Percentiles rank a stretch among this genome's conserved stretches.
Conservation (phyloP, 2,888 invertebrate genomes). For the Hypomecis punctinalis region DNA sequence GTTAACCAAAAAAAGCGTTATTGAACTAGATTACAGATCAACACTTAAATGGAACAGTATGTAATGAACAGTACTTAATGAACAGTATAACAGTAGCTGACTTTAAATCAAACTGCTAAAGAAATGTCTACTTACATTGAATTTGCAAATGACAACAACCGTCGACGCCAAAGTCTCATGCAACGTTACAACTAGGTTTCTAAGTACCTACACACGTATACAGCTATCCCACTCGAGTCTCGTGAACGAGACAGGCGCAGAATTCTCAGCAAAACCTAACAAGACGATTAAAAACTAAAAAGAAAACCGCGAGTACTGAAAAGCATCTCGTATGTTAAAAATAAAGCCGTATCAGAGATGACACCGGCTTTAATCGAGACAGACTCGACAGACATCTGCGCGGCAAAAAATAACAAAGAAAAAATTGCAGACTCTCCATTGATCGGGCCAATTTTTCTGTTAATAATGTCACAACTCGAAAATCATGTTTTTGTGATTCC, state of each 20-base stretch:
- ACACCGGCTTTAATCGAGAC: constrained; percentile 74
- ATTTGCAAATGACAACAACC: constrained; percentile 2
- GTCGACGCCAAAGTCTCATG: neutral
- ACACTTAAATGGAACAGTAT: too few relatives aligned
- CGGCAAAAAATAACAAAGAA: constrained; percentile 71
- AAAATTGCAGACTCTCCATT: constrained; percentile 64
- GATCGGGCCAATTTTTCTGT: constrained; percentile 75
- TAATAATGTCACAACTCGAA: constrained; percentile 77
- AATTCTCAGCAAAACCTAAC: constrained; percentile 41
- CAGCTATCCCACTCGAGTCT: too few relatives aligned
- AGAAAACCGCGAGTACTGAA: constrained; percentile 53
- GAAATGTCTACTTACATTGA: neutral
- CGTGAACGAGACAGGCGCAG: constrained; percentile 8
- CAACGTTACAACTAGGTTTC: neutral
- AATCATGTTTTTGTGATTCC: constrained; percentile 64
- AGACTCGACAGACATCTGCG: constrained; percentile 75
- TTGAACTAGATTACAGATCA: too few relatives aligned
- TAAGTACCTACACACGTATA: too few relatives aligned
- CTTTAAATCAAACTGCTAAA: neutral
- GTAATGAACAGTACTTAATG: too few relatives aligned
- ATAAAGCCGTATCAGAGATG: constrained; percentile 76
- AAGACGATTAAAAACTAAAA: constrained; percentile 54
- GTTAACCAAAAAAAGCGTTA: too few relatives aligned
- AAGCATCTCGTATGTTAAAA: constrained; percentile 74
- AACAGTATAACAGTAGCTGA: too few relatives aligned